A percentile compares a stretch with the other conserved stretches of the same genome.
These are phyloP conservation scores for Xylophagus ater DNA, from an alignment of 2,888 invertebrate genomes.

Conservation along the genomic window DNA sequence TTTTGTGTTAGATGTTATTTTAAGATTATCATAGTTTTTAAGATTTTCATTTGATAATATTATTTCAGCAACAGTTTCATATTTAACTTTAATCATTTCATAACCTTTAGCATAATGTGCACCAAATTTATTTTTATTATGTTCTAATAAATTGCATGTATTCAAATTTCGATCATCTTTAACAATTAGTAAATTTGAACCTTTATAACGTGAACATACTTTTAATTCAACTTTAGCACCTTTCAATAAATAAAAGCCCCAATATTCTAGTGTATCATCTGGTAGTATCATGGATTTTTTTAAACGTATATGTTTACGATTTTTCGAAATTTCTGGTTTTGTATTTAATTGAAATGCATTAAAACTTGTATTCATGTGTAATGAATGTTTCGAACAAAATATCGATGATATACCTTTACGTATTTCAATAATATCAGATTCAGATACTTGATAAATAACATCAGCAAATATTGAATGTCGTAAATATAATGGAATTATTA, in stretches of 20 bases:
- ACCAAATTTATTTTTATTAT: conserved; percentile 51
- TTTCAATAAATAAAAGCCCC: conserved; percentile 74
- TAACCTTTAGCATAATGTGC: conserved; percentile 40
- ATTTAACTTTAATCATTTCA: conserved; percentile 44
- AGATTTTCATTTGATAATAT: conserved; percentile 18
- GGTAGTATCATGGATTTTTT: conserved; percentile 74
- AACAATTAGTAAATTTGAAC: conserved; percentile 69
- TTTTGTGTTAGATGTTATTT: conserved; percentile 16
- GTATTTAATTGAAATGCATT: conserved; percentile 64
- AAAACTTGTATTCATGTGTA: conserved; percentile 61
- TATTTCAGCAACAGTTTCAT: conserved; percentile 46
- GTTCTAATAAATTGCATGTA: conserved; percentile 66
- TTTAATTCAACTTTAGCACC: conserved; percentile 67
- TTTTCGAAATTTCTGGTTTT: conserved; percentile 55
- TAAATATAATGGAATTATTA: conserved; percentile 66
- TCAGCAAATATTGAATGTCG: conserved; percentile 66
- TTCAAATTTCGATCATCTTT: conserved; percentile 65
- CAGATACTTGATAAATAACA: conserved; percentile 65
- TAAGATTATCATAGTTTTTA: conserved; percentile 19
- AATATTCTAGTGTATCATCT: conserved; percentile 77
- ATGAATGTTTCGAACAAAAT: conserved; percentile 67
- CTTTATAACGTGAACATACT: conserved; percentile 68
- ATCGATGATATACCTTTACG: conserved; percentile 71
- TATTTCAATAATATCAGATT: conserved; percentile 75
- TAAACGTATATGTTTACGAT: conserved; percentile 61